These are phyloP conservation scores for Erithacus rubecula DNA, from an alignment of 2,797 vertebrate species.

Conservation along the genomic window DNA sequence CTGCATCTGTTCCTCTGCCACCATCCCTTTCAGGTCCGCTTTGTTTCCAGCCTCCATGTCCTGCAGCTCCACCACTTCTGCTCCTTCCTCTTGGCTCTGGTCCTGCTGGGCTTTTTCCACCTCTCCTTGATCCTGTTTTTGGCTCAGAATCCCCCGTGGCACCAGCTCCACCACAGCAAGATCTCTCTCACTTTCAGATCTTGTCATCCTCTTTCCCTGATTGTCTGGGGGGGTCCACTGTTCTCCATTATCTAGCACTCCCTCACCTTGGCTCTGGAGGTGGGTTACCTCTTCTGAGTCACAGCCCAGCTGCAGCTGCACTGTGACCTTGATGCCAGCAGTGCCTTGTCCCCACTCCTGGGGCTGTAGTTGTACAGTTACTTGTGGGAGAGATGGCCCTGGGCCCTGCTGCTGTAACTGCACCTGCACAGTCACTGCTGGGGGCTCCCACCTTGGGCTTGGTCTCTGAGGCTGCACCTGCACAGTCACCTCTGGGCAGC, in stretches of 20 bases:
- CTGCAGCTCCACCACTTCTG: background rate
- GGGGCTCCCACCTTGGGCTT: background rate
- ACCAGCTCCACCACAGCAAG: background rate
- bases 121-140: background rate
- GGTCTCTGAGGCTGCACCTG: background rate
- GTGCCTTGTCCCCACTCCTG: background rate
- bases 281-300: background rate
- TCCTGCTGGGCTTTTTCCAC: background rate
- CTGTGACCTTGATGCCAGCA: background rate
- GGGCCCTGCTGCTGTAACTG: background rate
- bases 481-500: background rate
- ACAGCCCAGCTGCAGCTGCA: background rate
- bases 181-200: background rate
- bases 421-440: background rate
- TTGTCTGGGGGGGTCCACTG: background rate
- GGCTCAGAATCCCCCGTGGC: rapidly evolving
- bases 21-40: background rate
- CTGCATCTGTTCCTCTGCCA: background rate
- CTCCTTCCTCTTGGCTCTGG: background rate
- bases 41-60: background rate
- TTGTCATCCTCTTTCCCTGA: background rate
- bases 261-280: background rate
- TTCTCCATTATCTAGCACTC: background rate
- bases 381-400: background rate
- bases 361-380: background rate